Conservation (phyloP, 2,113 vertebrate species). For the Ovis canadensis region DNA sequence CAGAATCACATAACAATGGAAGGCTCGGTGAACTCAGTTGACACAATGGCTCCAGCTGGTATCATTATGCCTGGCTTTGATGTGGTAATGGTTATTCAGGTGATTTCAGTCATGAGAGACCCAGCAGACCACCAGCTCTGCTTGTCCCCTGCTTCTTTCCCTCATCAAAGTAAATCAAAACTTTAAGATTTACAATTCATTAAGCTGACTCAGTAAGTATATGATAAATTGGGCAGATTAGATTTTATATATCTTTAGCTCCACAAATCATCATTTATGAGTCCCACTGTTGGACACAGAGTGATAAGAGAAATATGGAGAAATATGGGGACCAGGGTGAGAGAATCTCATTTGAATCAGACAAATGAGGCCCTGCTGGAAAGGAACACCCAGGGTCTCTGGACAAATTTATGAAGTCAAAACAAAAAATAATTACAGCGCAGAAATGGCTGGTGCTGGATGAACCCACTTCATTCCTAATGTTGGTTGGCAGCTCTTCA, state of each 20-base stretch:
- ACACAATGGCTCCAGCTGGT: background rate
- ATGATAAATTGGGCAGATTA: constrained; percentile 29
- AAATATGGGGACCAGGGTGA: background rate
- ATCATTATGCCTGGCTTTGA: background rate
- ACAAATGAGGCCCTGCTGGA: constrained; percentile 45
- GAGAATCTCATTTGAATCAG: constrained; percentile 56
- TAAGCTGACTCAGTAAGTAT: constrained; percentile 16
- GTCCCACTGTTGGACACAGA: background rate
- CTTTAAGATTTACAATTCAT: background rate
- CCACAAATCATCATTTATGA: constrained; percentile 39
- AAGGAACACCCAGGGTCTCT: constrained; percentile 59
- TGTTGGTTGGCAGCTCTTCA: constrained; percentile 80
- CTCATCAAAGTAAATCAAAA: constrained; percentile 42
- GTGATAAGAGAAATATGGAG: constrained; percentile 10
- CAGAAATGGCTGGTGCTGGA: constrained; percentile 73
- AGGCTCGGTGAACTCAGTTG: background rate
- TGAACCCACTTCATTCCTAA: constrained; percentile 75
- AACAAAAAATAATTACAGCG: constrained; percentile 81
- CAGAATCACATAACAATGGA: background rate
- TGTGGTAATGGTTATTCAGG: background rate
- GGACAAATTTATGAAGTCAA: constrained; percentile 75
- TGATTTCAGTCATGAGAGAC: background rate
- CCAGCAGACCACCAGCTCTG: background rate
- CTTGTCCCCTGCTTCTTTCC: background rate
- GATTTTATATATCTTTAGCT: constrained; percentile 47